Evolutionary conservation across 2,113 vertebrate species (phyloP), one percentile per base, ranked within the genome.

Genomic region (Ariopsis seemanni): DNA sequence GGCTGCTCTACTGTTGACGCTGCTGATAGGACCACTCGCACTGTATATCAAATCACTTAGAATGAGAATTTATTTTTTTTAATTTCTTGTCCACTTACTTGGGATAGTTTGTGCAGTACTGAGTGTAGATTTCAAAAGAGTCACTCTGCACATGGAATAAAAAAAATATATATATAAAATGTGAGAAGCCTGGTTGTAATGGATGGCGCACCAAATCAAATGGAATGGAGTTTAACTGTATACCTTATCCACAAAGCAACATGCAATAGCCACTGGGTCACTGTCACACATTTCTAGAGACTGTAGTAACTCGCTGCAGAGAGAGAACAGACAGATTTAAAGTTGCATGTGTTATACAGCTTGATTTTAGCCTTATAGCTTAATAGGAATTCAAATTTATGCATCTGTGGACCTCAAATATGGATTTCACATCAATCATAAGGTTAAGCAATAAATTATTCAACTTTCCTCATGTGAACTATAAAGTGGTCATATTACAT

Each of bases 41-140:
- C 50, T 57, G 15, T 30, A 34, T 25, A 84, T 30, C 3, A 18
- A 78, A 81, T 82, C 80, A 67, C 22, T 80, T 34, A 17, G 62
- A 67, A 85, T 50, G 11, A 80, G 42, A 79, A n/a, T n/a, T n/a
- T n/a, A n/a, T n/a, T n/a, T n/a, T n/a, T n/a, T n/a, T n/a, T n/a
- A n/a, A n/a, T n/a, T 5, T 34, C 27, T 3, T 1, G 10, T 72
- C 3, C 50, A 93, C 97, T 96, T 95, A 99, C 98, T 98, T 99
- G n/a, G 98, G 98, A 89, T 99, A 99, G 95, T 99, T 99, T 92
- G 97, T 99, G 94, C 98, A 99, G 92, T 99, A 99, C 89, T 99
- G 97, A 5, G 98, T 99, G 91, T 99, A 99, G 95, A 99, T 99
- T 91, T 97, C 95, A 89, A 99, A 99, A 90, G 98, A 96, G 82